phyloP scores from a whole-genome alignment of 1,140 invertebrate genomes.

The Brachionus rubens region DNA sequence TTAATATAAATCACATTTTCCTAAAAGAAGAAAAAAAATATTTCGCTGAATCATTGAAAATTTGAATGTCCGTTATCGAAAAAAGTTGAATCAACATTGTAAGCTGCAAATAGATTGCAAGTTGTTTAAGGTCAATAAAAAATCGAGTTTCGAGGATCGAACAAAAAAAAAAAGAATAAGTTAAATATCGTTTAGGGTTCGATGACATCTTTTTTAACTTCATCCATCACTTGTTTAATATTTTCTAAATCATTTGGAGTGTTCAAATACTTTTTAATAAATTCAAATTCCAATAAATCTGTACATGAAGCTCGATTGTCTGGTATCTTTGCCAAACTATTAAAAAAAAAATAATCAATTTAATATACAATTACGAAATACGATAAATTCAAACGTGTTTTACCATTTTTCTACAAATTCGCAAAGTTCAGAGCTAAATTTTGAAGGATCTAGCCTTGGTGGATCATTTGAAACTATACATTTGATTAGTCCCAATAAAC shows the following conservation, averaged over 20 bases:
- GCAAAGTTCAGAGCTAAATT: conserved; percentile 17
- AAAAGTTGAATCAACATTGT: too few relatives aligned
- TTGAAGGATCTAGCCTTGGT: conserved; percentile 4
- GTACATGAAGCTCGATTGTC: not conserved
- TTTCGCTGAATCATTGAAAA: too few relatives aligned
- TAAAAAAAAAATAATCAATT: not conserved
- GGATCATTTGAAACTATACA: not conserved
- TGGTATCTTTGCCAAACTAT: conserved; percentile 15
- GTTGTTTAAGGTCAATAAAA: too few relatives aligned
- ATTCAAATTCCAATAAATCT: not conserved
- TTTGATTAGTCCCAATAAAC: not conserved
- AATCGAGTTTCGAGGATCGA: too few relatives aligned
- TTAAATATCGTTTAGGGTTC: not conserved
- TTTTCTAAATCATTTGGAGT: conserved; percentile 1
- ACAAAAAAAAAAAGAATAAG: too few relatives aligned
- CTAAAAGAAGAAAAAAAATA: too few relatives aligned
- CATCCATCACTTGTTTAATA: conserved; percentile 27
- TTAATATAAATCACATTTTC: too few relatives aligned
- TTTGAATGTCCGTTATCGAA: too few relatives aligned
- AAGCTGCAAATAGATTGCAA: too few relatives aligned
- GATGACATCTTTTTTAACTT: not conserved
- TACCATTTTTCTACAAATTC: conserved; percentile 25
- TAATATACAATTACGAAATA: not conserved
- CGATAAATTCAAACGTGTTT: not conserved
- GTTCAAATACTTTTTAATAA: conserved; percentile 25